Conservation (phyloP, 2,888 invertebrate species). For the Heliconius sara region DNA sequence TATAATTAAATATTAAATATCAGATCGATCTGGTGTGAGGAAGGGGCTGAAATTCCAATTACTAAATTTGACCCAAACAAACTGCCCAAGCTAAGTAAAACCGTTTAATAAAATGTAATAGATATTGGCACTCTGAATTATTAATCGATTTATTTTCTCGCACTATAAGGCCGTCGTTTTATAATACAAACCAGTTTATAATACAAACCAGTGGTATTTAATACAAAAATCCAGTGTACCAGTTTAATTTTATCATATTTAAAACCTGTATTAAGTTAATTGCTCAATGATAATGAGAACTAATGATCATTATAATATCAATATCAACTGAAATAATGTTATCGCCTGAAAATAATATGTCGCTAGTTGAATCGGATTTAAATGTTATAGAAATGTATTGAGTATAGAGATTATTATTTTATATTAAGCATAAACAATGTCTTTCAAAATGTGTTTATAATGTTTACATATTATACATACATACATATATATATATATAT, state of each 20-base stretch:
- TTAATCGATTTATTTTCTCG: background rate
- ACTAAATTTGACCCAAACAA: too few species aligned
- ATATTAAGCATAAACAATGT: too few species aligned
- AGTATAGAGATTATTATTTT: background rate
- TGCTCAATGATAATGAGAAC: slow-evolving; percentile 3
- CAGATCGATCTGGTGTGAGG: too few species aligned
- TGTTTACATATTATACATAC: too few species aligned
- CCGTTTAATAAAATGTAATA: background rate
- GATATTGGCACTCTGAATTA: background rate
- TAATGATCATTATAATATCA: slow-evolving; percentile 9
- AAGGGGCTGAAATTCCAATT: too few species aligned
- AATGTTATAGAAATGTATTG: background rate
- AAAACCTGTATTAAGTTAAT: slow-evolving; percentile 8
- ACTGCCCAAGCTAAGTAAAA: too few species aligned
- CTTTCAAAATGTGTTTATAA: too few species aligned
- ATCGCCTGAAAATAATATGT: background rate
- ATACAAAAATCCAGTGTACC: background rate
- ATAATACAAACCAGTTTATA: background rate
- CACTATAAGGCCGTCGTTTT: background rate
- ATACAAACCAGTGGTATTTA: background rate
- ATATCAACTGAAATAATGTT: slow-evolving; percentile 5
- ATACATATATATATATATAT: too few species aligned
- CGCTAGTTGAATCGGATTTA: background rate
- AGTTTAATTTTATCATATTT: slow-evolving; percentile 16
- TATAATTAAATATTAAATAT: too few species aligned